Base-by-base conservation (phyloP, 1,140 invertebrate genomes). In the Diplogasteroides magnus region DNA sequence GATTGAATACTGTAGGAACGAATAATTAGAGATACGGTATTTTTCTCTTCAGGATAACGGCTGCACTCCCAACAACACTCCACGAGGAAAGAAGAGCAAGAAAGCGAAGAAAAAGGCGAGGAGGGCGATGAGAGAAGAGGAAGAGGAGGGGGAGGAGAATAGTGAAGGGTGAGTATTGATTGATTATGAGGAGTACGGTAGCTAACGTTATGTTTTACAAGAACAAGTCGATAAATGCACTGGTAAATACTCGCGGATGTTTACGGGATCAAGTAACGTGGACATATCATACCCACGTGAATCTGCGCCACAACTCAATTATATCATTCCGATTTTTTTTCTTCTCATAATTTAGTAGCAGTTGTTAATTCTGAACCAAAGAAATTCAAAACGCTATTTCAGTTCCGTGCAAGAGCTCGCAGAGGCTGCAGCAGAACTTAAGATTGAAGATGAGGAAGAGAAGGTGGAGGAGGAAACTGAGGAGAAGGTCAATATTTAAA, bases 11-110 rank as follows among this genome's bases (percentile, higher is more conserved):
- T n/a, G n/a, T n/a, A n/a, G n/a, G n/a, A n/a, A n/a, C n/a, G n/a
- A n/a, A n/a, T n/a, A n/a, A n/a, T n/a, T n/a, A n/a, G n/a, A n/a
- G n/a, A n/a, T n/a, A n/a, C n/a, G n/a, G n/a, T n/a, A n/a, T n/a
- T n/a, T n/a, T n/a, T n/a, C n/a, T n/a, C n/a, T n/a, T 23, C 25
- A 11, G 11, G 59, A 61, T 15, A 56, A 56, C 15, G 15, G 55
- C 15, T 15, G 55, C 15, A 56, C 15, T 15, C n/a, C 15, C n/a
- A 56, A n/a, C 14, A n/a, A 37, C 64, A n/a, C 64, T 56, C 25
- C 62, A 13, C 32, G 64, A 15, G 64, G 31, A 31, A 73, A 64
- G 61, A 37, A 37, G 60, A 61, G 27, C 25, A 66, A 61, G 71
- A 23, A 65, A 14, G 57, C 6, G 23, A 11, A 59, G 28, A 27